These are phyloP conservation scores for Oplegnathus fasciatus DNA, from an alignment of 2,113 vertebrate species.

Conservation along the genomic window DNA sequence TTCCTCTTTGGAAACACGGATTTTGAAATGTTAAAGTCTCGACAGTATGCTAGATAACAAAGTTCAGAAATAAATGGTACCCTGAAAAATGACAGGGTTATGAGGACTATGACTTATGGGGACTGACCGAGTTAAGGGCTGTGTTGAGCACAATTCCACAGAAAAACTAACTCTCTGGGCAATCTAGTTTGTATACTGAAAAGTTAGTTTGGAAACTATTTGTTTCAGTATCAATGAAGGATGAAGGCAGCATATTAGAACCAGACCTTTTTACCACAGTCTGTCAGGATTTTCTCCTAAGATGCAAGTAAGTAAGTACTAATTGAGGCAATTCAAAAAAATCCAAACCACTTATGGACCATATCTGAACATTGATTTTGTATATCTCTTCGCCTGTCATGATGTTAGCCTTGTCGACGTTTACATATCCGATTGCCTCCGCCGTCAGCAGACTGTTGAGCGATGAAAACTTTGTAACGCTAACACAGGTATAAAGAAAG, in stretches of 20 bases:
- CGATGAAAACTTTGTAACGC: conserved; percentile 36
- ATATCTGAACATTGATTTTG: conserved; percentile 41
- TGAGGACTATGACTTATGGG: not conserved
- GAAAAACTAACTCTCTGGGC: not conserved
- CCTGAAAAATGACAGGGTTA: not conserved
- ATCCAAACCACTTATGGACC: conserved; percentile 9
- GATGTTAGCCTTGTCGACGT: conserved; percentile 74
- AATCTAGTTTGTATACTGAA: not conserved
- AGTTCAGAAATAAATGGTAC: not conserved
- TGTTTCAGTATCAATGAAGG: not conserved
- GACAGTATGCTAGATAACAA: not conserved
- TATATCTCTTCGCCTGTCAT: conserved; percentile 52
- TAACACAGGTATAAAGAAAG: conserved; percentile 46
- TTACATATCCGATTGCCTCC: conserved; percentile 76
- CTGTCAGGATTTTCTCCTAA: not conserved
- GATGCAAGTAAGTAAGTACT: not conserved
- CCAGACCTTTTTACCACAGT: not conserved
- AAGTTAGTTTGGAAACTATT: not conserved
- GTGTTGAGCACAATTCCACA: not conserved
- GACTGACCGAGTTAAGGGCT: not conserved
- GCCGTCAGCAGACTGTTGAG: conserved; percentile 72
- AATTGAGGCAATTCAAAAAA: conserved; percentile 14
- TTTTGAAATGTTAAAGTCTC: not conserved
- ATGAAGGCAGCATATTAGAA: conserved; percentile 23
- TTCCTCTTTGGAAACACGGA: conserved; percentile 10